A percentile compares a stretch with the other conserved stretches of the same genome.
These are phyloP conservation scores for Apodemus agrarius DNA, from an alignment of 2,797 vertebrate species.

Conservation along the genomic window DNA sequence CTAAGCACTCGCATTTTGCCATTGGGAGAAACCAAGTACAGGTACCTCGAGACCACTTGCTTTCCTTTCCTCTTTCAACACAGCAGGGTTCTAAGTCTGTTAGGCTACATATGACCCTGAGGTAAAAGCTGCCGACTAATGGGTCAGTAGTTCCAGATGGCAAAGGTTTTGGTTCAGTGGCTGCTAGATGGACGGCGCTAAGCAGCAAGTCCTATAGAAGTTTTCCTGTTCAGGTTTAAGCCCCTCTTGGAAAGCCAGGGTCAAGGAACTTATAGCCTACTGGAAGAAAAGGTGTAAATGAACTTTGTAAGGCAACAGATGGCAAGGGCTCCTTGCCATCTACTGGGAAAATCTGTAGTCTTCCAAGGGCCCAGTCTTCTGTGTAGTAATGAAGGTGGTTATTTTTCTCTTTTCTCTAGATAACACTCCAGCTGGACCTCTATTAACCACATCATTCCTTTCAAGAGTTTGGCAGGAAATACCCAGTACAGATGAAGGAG, in stretches of 20 bases:
- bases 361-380: not conserved
- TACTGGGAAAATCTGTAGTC: not conserved
- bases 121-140: not conserved
- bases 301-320: not conserved
- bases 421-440: not conserved
- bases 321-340: not conserved
- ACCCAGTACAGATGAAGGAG: not conserved
- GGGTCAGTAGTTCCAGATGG: conserved; percentile 41
- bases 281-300: conserved; percentile 15
- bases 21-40: not conserved
- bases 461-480: not conserved
- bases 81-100: not conserved
- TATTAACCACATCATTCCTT: not conserved
- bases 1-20: not conserved
- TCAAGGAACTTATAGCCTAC: not conserved
- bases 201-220: not conserved
- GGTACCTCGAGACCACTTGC: not conserved
- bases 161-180: not conserved
- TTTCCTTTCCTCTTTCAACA: fast-evolving
- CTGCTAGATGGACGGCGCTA: conserved; percentile 25
- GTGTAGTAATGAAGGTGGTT: not conserved
- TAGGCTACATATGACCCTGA: not conserved
- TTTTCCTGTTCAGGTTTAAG: not conserved
- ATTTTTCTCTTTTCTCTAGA: conserved; percentile 25
- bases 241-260: not conserved